Conservation (phyloP, 2,797 vertebrate species). For the Takifugu rubripes region DNA sequence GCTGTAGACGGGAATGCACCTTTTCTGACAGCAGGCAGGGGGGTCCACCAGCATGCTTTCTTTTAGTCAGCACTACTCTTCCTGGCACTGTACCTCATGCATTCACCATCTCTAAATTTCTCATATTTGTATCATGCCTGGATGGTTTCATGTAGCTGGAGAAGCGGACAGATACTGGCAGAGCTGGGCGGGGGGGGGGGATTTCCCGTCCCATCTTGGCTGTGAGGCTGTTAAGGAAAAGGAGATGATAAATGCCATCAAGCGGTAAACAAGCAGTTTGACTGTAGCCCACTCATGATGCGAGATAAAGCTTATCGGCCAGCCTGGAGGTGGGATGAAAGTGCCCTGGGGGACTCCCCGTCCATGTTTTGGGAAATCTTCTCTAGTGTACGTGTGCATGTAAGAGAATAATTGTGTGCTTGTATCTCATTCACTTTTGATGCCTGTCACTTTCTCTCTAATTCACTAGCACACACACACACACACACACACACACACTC, state of each 20-base stretch:
- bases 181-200: constrained; percentile 18
- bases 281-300: constrained; percentile 52
- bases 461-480: constrained; percentile 11
- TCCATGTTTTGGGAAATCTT: constrained; percentile 47
- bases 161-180: constrained; percentile 15
- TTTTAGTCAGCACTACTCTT: constrained; percentile 60
- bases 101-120: constrained; percentile 50
- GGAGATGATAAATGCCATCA: constrained; percentile 10
- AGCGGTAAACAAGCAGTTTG: neutral
- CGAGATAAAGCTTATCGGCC: constrained; percentile 42
- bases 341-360: constrained; percentile 45
- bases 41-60: constrained; percentile 41
- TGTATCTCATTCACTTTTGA: neutral
- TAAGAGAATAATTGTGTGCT: too few relatives aligned
- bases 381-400: too few relatives aligned
- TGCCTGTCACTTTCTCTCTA: neutral
- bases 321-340: constrained; percentile 35
- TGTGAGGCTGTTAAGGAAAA: constrained; percentile 25
- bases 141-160: constrained; percentile 19
- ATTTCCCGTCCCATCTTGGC: constrained; percentile 31
- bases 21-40: constrained; percentile 15
- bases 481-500: too few relatives aligned
- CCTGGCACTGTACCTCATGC: constrained; percentile 47
- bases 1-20: constrained; percentile 37
- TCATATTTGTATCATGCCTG: constrained; percentile 34